Evolutionary conservation across 2,797 vertebrate species (phyloP), one percentile per base, ranked within the genome.

Genomic region (Catamblyrhynchus diadema): DNA sequence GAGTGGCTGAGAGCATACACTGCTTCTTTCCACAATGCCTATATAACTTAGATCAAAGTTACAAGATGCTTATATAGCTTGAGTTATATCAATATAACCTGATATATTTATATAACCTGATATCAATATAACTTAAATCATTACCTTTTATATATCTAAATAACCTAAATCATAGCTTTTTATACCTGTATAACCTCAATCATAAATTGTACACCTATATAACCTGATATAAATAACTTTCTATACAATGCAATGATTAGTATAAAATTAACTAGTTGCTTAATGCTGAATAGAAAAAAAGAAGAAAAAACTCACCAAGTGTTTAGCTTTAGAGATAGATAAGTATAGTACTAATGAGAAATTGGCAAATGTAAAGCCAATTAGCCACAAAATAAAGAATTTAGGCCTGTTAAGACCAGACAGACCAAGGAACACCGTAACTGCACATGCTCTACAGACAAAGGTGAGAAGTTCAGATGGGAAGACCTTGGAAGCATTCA

Each of bases 21-120:
- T 82, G 51, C 81, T 85, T 82, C 48, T 81, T 91, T 87, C 81
- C 88, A 84, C 41, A 42, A 45, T 33, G 25, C 59, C 37, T 51
- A 7, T 45, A 21, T 54, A 54, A 78, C 17, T 44, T 54, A 21
- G n/a, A 32, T 32, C 61, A 54, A 45, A 45, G n/a, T 37, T 45
- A 45, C 48, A 32, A 54, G n/a, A 28, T 45, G 48, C 8, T 54
- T 24, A 45, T 54, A 45, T 32, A 32, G 27, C 41, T 54, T 65
- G n/a, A 54, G n/a, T 65, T 65, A 30, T 32, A 65, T 10, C 21
- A 45, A 32, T 45, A 54, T 45, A 37, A 54, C 21, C 15, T 53
- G 15, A 41, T 41, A 62, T 35, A 22, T 45, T 17, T 44, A 33
- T 22, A 72, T 45, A 35, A 56, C 14, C 25, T 73, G 20, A 19